These are phyloP conservation scores for Campylomormyrus tamandua DNA, from an alignment of 2,113 vertebrate genomes.

Conservation along the genomic window DNA sequence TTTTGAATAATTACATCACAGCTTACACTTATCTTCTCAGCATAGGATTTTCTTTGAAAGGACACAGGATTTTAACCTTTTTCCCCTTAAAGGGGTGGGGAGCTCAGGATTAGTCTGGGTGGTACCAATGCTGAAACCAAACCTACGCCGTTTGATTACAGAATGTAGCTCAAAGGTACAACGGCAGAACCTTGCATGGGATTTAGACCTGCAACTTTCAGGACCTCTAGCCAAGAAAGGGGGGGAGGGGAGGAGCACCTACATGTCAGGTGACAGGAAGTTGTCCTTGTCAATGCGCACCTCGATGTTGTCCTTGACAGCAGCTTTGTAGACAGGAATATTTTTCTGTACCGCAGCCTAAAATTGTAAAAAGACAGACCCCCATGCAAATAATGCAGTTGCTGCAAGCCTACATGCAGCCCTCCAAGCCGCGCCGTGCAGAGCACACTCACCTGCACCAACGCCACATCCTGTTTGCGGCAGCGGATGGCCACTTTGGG, in stretches of 20 bases:
- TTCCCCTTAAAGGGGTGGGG: background rate
- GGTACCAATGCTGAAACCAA: background rate
- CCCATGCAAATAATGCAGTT: background rate
- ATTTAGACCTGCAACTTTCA: background rate
- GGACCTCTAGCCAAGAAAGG: background rate
- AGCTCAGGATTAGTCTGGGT: background rate
- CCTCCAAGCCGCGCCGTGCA: background rate
- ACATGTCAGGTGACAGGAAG: constrained; percentile 81
- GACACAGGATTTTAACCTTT: background rate
- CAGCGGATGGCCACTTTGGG: constrained; percentile 79
- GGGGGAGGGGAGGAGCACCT: constrained; percentile 39
- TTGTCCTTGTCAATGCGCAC: constrained; percentile 83
- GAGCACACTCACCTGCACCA: constrained; percentile 73
- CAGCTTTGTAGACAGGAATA: constrained; percentile 77
- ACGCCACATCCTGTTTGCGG: constrained; percentile 77
- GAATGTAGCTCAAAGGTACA: background rate
- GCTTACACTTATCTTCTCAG: background rate
- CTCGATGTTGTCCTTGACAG: constrained; percentile 78
- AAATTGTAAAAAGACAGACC: background rate
- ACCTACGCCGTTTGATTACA: background rate
- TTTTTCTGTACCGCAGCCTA: constrained; percentile 84
- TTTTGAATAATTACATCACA: background rate
- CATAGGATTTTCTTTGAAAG: background rate
- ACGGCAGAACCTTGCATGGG: background rate
- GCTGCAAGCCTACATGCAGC: background rate